Evolutionary conservation across 2,888 invertebrate genomes (phyloP).

Genomic region (Rosalia funebris): DNA sequence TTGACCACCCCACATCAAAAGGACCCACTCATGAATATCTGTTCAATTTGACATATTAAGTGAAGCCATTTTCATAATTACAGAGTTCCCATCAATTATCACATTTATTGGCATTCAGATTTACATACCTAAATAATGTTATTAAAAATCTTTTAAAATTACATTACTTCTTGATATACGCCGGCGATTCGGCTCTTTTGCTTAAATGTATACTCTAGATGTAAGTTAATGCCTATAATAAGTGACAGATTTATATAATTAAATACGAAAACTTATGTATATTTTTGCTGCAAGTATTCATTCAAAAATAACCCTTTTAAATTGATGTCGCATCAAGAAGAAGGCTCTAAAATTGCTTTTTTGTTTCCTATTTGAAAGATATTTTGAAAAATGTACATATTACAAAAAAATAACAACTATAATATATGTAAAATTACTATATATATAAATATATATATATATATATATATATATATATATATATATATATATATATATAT

Average conservation of each 20-base stretch:
- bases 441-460: too few species aligned
- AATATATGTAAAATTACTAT: too few species aligned
- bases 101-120: constrained; percentile 17
- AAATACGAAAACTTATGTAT: background rate
- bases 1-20: constrained; percentile 22
- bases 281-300: background rate
- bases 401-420: too few species aligned
- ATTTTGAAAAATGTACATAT: too few species aligned
- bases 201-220: background rate
- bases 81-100: constrained; percentile 16
- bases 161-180: constrained; percentile 15
- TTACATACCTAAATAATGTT: constrained; percentile 24
- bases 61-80: constrained; percentile 25
- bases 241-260: background rate
- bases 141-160: constrained; percentile 29
- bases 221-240: background rate
- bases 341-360: too few species aligned
- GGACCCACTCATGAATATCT: constrained; percentile 13
- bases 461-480: too few species aligned
- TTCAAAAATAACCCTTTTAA: background rate
- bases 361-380: too few species aligned
- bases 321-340: too few species aligned
- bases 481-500: too few species aligned
- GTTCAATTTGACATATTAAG: constrained; percentile 15
- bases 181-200: constrained; percentile 8